Conservation (phyloP, 2,888 invertebrate species). For the Panopea generosa region DNA sequence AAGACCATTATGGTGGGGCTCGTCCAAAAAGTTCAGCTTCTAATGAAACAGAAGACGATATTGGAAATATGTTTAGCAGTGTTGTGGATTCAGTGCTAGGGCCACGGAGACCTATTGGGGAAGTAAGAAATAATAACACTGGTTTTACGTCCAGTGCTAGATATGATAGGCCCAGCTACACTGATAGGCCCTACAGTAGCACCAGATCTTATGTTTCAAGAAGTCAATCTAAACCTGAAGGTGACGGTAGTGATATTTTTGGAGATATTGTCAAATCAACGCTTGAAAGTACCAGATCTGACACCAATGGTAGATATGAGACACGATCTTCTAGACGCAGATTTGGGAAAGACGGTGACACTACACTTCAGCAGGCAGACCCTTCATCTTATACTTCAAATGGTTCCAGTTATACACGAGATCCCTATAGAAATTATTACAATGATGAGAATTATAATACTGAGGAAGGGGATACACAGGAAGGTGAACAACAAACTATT, state of each 20-base stretch:
- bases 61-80: slow-evolving; percentile 24
- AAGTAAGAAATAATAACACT: too few species aligned
- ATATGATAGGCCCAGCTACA: too few species aligned
- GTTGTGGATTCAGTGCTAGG: slow-evolving; percentile 25
- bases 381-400: too few species aligned
- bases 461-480: background rate
- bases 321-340: too few species aligned
- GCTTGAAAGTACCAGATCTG: background rate
- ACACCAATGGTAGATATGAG: background rate
- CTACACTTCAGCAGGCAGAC: too few species aligned
- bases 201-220: slow-evolving; percentile 1
- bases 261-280: slow-evolving; percentile 18
- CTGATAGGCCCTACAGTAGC: too few species aligned
- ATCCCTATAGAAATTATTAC: slow-evolving; percentile 1
- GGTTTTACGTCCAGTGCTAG: too few species aligned
- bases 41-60: background rate
- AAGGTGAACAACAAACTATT: slow-evolving; percentile 16
- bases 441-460: background rate
- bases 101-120: slow-evolving; percentile 2
- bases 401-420: background rate
- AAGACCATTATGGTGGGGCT: slow-evolving; percentile 47
- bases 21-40: slow-evolving; percentile 45
- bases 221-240: slow-evolving; percentile 39
- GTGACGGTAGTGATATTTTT: slow-evolving; percentile 20
- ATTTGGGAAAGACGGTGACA: too few species aligned